Conservation (phyloP, 1,140 invertebrate species). For the Listronotus bonariensis region DNA sequence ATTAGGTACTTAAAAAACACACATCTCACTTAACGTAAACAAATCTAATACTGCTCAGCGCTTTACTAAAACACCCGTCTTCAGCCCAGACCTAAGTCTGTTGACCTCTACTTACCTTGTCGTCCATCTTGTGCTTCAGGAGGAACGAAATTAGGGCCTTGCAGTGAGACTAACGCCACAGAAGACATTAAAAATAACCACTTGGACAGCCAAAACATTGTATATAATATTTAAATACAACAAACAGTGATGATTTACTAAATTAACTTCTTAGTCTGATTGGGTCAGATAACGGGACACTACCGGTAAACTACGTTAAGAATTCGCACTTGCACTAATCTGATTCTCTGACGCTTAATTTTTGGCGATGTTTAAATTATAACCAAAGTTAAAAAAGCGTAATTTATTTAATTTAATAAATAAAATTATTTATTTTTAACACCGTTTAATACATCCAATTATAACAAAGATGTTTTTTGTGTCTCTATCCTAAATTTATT, state of each 20-base stretch:
- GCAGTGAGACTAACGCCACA: constrained; percentile 57
- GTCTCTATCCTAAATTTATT: neutral
- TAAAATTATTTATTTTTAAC: too few species aligned
- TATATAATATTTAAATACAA: neutral
- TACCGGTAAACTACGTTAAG: constrained; percentile 19
- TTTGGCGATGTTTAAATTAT: too few species aligned
- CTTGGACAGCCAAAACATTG: constrained; percentile 51
- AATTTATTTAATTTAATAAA: too few species aligned
- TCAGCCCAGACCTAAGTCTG: constrained; percentile 1
- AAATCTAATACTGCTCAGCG: neutral
- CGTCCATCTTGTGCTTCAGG: constrained; percentile 41
- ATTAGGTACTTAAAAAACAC: neutral
- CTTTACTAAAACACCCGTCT: neutral
- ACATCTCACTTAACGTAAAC: neutral
- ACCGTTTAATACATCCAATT: too few species aligned
- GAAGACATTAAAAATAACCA: constrained; percentile 59
- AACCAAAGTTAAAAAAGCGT: too few species aligned
- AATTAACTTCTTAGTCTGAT: constrained; percentile 3
- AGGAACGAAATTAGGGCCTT: constrained; percentile 59
- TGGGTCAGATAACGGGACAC: constrained; percentile 27
- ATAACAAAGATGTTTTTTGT: too few species aligned
- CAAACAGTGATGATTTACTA: neutral
- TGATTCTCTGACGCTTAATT: neutral
- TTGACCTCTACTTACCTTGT: constrained; percentile 51
- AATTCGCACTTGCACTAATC: constrained; percentile 22